These are phyloP conservation scores for Pseudomyrmex flavicornis DNA, from an alignment of 1,140 invertebrate species.

Conservation along the genomic window DNA sequence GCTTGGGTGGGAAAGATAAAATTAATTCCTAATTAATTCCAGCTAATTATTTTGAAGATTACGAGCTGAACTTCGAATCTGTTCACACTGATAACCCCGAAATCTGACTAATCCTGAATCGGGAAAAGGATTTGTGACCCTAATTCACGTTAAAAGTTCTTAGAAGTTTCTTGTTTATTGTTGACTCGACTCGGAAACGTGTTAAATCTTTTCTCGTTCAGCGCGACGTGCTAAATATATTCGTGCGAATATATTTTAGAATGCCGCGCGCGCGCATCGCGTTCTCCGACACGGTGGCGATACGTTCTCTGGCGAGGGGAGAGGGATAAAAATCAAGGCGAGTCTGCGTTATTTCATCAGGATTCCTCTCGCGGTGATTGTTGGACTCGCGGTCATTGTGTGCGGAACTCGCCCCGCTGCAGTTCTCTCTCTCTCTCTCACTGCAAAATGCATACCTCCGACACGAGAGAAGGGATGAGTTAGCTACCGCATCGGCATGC, in stretches of 20 bases:
- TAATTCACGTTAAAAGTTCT: conserved; percentile 15
- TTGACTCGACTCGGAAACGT: neutral
- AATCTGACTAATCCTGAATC: conserved; percentile 15
- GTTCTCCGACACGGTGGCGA: neutral
- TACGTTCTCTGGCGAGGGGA: neutral
- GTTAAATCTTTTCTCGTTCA: neutral
- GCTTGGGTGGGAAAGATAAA: neutral
- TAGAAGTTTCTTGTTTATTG: neutral
- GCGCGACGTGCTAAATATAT: neutral
- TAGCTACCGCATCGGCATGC: conserved; percentile 55
- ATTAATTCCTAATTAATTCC: conserved; percentile 3
- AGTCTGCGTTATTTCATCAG: conserved; percentile 42
- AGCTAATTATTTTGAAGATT: conserved; percentile 31
- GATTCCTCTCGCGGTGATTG: conserved; percentile 53
- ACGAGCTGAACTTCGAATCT: neutral
- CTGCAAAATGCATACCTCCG: conserved; percentile 52
- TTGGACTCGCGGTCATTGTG: conserved; percentile 47
- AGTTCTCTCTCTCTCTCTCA: neutral
- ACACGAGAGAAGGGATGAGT: conserved; percentile 28
- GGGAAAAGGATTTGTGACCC: neutral
- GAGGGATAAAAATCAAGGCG: conserved; percentile 44
- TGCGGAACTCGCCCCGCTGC: conserved; percentile 32
- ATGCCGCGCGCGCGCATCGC: neutral
- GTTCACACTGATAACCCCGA: conserved; percentile 26
- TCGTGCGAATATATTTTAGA: conserved; percentile 22